These are phyloP conservation scores for Drosophila tani DNA, from an alignment of 1,140 invertebrate species.

Conservation along the genomic window DNA sequence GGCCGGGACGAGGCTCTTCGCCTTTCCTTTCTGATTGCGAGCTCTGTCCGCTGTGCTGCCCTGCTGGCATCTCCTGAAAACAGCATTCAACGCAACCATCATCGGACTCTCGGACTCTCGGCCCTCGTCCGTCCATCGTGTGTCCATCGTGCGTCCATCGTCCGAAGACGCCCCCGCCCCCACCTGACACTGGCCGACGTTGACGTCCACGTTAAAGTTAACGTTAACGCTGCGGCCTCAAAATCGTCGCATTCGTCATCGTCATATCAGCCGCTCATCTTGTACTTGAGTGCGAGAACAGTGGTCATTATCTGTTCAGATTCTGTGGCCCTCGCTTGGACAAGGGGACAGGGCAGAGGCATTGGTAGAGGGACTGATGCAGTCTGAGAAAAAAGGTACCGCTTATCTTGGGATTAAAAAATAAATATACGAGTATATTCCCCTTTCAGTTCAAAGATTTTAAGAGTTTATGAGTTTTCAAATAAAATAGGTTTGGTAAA, in stretches of 20 bases:
- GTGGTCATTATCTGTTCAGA: constrained; percentile 78
- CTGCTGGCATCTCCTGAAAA: constrained; percentile 25
- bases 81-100: constrained; percentile 57
- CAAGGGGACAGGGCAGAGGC: neutral
- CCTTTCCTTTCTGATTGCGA: constrained; percentile 5
- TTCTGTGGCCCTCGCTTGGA: constrained; percentile 46
- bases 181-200: constrained; percentile 24
- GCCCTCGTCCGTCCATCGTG: constrained; percentile 4
- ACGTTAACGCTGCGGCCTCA: constrained; percentile 51
- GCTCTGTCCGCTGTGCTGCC: constrained; percentile 11
- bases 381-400: neutral
- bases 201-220: constrained; percentile 19
- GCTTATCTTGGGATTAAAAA: neutral
- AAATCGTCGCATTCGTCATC: constrained; percentile 78
- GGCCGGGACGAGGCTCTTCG: constrained; percentile 20
- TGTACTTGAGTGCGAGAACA: constrained; percentile 77
- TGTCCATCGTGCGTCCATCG: neutral
- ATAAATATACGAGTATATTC: too few relatives aligned
- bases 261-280: constrained; percentile 77
- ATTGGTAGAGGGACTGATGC: constrained; percentile 9
- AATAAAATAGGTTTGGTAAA: too few relatives aligned
- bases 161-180: constrained; percentile 26
- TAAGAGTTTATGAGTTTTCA: neutral
- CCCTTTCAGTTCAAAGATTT: neutral
- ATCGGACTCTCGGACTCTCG: constrained; percentile 35